Percentiles rank a stretch among this genome's conserved stretches.
phyloP scores from a whole-genome alignment of 2,797 vertebrate species.

The Rhyacichthys aspro region DNA sequence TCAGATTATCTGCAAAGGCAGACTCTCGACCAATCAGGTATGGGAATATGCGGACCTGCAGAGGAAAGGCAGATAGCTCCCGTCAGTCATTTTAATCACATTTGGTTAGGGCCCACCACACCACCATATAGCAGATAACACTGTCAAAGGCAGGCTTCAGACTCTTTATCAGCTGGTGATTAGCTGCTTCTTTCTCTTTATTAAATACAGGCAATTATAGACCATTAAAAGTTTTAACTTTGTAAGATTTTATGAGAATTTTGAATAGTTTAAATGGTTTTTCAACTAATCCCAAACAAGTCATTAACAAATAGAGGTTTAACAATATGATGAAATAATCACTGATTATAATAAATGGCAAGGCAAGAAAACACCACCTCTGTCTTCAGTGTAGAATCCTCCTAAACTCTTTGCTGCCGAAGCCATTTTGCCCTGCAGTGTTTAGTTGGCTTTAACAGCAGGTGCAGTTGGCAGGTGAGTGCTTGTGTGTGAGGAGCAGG shows the following conservation, averaged over 20 bases:
- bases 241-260: constrained; percentile 32
- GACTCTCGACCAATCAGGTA: constrained; percentile 98
- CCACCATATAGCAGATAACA: constrained; percentile 53
- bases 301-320: constrained; percentile 1
- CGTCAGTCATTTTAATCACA: constrained; percentile 71
- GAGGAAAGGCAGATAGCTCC: constrained; percentile 61
- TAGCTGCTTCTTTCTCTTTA: constrained; percentile 24
- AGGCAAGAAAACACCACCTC: constrained; percentile 26
- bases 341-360: constrained; percentile 15
- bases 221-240: constrained; percentile 13
- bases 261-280: constrained; percentile 14
- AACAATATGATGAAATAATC: constrained; percentile 14
- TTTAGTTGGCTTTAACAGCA: constrained; percentile 50
- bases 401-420: constrained; percentile 46
- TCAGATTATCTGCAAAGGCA: constrained; percentile 96
- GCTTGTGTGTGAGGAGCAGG: constrained; percentile 31
- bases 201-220: constrained; percentile 35
- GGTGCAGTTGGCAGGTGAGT: constrained; percentile 62
- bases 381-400: constrained; percentile 22
- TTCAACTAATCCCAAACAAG: constrained; percentile 23
- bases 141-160: constrained; percentile 19
- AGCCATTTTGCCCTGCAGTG: constrained; percentile 36
- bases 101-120: constrained; percentile 45
- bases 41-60: constrained; percentile 95
- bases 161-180: constrained; percentile 53